phyloP scores from a whole-genome alignment of 1,140 invertebrate genomes.

The Aethina tumida region DNA sequence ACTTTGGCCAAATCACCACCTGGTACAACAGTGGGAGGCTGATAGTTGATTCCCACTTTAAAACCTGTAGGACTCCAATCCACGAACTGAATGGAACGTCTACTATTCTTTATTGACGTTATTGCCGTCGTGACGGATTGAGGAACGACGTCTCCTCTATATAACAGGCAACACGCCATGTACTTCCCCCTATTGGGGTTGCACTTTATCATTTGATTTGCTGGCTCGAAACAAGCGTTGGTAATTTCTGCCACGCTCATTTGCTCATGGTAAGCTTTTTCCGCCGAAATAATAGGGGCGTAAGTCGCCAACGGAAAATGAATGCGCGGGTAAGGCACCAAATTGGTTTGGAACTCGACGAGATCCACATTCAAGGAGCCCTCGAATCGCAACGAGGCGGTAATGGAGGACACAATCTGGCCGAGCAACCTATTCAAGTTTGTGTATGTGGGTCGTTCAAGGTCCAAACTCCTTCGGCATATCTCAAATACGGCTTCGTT shows the following conservation, averaged over 20 bases:
- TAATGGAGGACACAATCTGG: constrained; percentile 65
- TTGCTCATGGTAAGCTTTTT: constrained; percentile 58
- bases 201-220: constrained; percentile 48
- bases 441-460: constrained; percentile 49
- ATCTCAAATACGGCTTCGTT: constrained; percentile 66
- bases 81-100: constrained; percentile 53
- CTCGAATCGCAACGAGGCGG: constrained; percentile 66
- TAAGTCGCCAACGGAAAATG: constrained; percentile 63
- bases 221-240: constrained; percentile 12
- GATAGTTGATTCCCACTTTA: constrained; percentile 55
- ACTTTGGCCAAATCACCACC: constrained; percentile 49
- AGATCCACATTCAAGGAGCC: constrained; percentile 68
- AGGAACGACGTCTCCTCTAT: constrained; percentile 54
- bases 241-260: constrained; percentile 40
- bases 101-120: constrained; percentile 54
- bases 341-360: constrained; percentile 66
- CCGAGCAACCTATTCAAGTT: constrained; percentile 55
- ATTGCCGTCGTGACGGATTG: constrained; percentile 66
- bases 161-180: constrained; percentile 51
- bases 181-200: no score
- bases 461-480: constrained; percentile 49
- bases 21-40: constrained; percentile 59
- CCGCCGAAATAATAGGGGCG: constrained; percentile 48
- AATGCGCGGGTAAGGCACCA: constrained; percentile 57
- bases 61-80: constrained; percentile 70